phyloP scores from a whole-genome alignment of 2,797 vertebrate species.

The Bradypodion pumilum region DNA sequence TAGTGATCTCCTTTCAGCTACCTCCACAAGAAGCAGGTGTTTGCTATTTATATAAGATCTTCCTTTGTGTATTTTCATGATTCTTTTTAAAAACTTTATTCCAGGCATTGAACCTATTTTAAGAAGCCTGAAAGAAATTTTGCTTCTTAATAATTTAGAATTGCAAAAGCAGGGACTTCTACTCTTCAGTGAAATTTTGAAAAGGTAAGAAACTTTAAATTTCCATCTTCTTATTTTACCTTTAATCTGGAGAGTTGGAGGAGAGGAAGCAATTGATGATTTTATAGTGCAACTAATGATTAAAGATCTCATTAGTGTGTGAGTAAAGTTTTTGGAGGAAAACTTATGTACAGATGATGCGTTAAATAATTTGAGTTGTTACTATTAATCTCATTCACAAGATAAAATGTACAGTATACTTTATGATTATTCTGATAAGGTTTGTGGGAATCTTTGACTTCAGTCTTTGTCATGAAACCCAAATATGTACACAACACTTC shows the following conservation, averaged over 20 bases:
- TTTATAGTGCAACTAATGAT: no score
- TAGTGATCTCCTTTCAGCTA: no score
- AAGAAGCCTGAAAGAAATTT: conserved; percentile 84
- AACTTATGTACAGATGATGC: not conserved
- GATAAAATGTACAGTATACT: not conserved
- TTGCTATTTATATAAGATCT: conserved; percentile 13
- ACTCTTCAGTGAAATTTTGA: conserved; percentile 88
- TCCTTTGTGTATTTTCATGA: conserved; percentile 8
- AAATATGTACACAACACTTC: not conserved
- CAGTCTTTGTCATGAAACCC: not conserved
- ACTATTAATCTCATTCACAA: not conserved
- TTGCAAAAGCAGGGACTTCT: conserved; percentile 89
- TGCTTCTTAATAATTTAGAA: conserved; percentile 82
- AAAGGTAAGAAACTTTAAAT: conserved; percentile 77
- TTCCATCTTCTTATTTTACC: not conserved
- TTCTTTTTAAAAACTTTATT: conserved; percentile 31
- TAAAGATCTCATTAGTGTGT: conserved; percentile 1
- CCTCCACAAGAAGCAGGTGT: not conserved
- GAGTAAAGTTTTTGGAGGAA: conserved; percentile 2
- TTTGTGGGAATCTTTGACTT: not conserved
- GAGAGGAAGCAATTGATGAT: conserved; percentile 9
- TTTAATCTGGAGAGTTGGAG: conserved; percentile 1
- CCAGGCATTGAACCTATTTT: conserved; percentile 92
- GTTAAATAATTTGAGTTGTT: not conserved
- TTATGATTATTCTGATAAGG: not conserved